phyloP scores from a whole-genome alignment of 2,888 invertebrate species.

The Pollenia labialis region DNA sequence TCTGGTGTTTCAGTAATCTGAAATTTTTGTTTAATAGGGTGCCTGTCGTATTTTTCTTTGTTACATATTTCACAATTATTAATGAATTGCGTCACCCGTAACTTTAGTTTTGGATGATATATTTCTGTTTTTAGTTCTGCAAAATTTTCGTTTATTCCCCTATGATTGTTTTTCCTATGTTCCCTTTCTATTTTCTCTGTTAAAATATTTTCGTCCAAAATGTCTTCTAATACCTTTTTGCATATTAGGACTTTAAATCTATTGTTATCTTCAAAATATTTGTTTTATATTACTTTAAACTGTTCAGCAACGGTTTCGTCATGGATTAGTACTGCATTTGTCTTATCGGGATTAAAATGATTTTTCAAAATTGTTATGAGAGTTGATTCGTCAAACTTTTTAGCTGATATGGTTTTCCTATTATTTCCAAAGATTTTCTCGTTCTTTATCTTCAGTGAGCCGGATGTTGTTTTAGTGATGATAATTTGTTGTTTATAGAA shows the following conservation, averaged over 20 bases:
- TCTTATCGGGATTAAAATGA: background rate
- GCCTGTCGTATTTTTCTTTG: too few relatives aligned
- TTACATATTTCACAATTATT: too few relatives aligned
- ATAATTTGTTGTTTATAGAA: slow-evolving; percentile 29
- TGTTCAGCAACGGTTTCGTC: background rate
- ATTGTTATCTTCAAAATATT: slow-evolving; percentile 3
- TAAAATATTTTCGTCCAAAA: background rate
- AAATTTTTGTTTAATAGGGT: too few relatives aligned
- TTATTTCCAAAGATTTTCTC: slow-evolving; percentile 5
- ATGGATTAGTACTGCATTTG: slow-evolving; percentile 3
- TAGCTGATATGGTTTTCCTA: slow-evolving; percentile 31
- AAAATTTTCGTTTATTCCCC: too few relatives aligned
- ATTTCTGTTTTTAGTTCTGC: too few relatives aligned
- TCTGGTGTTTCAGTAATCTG: too few relatives aligned
- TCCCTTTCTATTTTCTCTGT: background rate
- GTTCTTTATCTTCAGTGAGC: slow-evolving; percentile 10
- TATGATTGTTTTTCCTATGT: background rate
- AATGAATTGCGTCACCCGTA: too few relatives aligned
- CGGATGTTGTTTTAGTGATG: slow-evolving; percentile 1
- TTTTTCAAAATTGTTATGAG: too few relatives aligned
- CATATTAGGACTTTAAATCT: slow-evolving; percentile 7
- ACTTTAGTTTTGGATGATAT: too few relatives aligned
- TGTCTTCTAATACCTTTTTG: slow-evolving; percentile 25
- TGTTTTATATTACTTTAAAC: background rate
- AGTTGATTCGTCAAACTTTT: too few relatives aligned